A percentile compares a stretch with the other conserved stretches of the same genome.
Evolutionary conservation across 2,113 vertebrate species (phyloP).

Genomic region (Empidonax traillii): DNA sequence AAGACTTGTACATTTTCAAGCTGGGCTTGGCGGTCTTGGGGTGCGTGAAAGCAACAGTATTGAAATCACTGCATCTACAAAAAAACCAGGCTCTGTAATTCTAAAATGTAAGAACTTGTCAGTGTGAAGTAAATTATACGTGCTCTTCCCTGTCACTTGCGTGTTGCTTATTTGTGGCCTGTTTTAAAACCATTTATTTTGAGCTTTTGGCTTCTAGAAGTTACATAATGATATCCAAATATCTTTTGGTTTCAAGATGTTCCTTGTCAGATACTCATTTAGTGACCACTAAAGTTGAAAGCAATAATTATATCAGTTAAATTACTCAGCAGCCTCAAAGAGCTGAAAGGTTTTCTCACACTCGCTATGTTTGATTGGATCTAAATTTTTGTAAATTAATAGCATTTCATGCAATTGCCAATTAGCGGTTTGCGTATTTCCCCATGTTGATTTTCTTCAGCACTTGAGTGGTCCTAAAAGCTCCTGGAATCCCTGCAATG

Average conservation of each 20-base stretch:
- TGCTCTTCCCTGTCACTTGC: background rate
- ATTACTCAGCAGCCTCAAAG: constrained; percentile 61
- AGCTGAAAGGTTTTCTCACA: constrained; percentile 41
- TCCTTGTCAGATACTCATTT: constrained; percentile 28
- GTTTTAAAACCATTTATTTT: background rate
- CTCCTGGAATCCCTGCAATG: background rate
- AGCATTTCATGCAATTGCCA: constrained; percentile 20
- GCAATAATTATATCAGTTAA: constrained; percentile 66
- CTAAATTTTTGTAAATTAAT: constrained; percentile 66
- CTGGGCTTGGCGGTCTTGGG: background rate
- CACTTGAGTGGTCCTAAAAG: background rate
- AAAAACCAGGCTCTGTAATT: background rate
- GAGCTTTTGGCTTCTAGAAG: background rate
- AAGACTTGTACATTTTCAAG: background rate
- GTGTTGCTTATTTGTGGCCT: background rate
- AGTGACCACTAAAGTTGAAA: constrained; percentile 53
- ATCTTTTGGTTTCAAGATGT: background rate
- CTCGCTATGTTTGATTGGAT: constrained; percentile 64
- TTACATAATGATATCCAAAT: background rate
- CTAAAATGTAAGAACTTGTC: background rate
- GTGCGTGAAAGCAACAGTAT: background rate
- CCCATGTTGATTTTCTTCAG: background rate
- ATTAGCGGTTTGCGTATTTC: constrained; percentile 48
- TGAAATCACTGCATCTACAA: background rate
- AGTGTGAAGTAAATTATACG: background rate